Percentiles rank a stretch among this genome's conserved stretches.
Conservation (phyloP, 2,797 vertebrate genomes). For the Scolopax bukidnonensis region DNA sequence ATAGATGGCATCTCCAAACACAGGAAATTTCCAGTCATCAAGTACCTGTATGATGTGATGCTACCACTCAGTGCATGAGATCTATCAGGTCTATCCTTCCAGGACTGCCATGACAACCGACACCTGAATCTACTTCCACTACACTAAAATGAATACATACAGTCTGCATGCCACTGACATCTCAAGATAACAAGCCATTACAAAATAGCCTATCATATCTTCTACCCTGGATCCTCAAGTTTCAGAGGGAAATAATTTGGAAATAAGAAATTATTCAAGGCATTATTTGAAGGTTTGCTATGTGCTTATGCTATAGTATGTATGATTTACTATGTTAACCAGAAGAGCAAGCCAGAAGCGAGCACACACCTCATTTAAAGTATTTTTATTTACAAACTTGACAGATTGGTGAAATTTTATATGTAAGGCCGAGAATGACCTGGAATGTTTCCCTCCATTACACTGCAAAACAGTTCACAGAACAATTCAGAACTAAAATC, state of each 20-base stretch:
- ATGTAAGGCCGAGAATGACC: background rate
- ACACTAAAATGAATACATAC: background rate
- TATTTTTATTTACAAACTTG: background rate
- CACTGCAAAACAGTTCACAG: background rate
- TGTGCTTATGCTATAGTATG: rapidly evolving
- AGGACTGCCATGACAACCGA: background rate
- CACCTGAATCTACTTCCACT: background rate
- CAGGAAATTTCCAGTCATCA: background rate
- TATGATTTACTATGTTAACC: background rate
- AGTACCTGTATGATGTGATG: background rate
- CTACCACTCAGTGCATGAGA: background rate
- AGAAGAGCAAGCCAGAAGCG: background rate
- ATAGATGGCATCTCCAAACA: background rate
- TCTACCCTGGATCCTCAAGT: background rate
- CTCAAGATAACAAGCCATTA: background rate
- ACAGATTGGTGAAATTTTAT: background rate
- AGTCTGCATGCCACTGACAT: background rate
- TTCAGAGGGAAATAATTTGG: background rate
- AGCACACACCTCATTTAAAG: background rate
- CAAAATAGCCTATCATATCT: background rate
- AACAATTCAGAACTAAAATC: background rate
- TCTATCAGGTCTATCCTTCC: background rate
- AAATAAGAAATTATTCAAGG: background rate
- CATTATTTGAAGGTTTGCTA: background rate
- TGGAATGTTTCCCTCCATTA: background rate